Base-by-base conservation (phyloP, 2,888 invertebrate species). In the Brachylomia viminalis region DNA sequence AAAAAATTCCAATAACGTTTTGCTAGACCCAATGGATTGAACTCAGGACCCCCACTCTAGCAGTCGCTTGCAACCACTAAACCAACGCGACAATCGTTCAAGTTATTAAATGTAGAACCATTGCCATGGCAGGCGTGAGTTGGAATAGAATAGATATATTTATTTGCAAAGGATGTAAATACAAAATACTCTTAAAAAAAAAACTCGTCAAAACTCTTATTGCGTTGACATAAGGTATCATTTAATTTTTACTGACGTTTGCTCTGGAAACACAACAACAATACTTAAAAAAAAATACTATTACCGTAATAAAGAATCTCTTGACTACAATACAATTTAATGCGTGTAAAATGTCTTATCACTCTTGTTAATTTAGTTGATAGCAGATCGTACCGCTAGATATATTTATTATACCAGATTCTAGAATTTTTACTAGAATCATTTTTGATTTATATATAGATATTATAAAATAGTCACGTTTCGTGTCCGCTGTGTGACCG, bases 381-480 rank as follows among this genome's bases (percentile, higher is more conserved):
- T 69, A 17, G 38, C 23, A 72, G 70, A 69, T 42, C 38, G 52
- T 69, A 58, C 27, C 59, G 27, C 7, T 23, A 52, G 27, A 68
- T 52, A 42, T 72, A 17, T 0, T 42, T 42, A n/a, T n/a, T n/a
- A n/a, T n/a, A n/a, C n/a, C n/a, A n/a, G 59, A 2, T 59, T 42
- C 42, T 59, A 15, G 10, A 68, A 20, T 67, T 47, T 47, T 30
- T 8, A 23, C 8, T 38, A 38, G n/a, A 52, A 52, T 23, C 6
- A 17, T n/a, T 5, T 52, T 67, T 33, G 10, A 45, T 45, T 47
- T 65, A 30, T 11, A 20, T n/a, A n/a, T n/a, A 54, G 11, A 54
- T 54, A 54, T 13, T 56, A 56, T 15, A 56, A 52, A 56, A 27
- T 27, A 27, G 54, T 56, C n/a, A 2, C 13, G 13, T 27, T 56